These are phyloP conservation scores for Ametastegia equiseti DNA, from an alignment of 2,888 invertebrate genomes.

Conservation along the genomic window DNA sequence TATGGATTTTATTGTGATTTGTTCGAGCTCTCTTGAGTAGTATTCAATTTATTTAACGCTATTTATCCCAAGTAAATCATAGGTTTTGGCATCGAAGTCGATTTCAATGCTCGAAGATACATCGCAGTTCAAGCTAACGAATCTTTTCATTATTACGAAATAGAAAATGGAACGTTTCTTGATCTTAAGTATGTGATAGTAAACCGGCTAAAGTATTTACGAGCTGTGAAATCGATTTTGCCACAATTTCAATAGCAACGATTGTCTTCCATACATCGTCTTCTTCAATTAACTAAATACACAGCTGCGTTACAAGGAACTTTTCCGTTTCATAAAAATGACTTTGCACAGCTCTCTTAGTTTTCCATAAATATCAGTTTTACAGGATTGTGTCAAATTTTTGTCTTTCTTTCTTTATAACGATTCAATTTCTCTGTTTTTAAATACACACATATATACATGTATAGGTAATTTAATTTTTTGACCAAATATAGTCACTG, in stretches of 20 bases:
- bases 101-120: neutral
- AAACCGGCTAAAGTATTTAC: neutral
- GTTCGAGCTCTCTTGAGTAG: slow-evolving; percentile 7
- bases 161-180: neutral
- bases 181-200: neutral
- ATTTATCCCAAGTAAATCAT: neutral
- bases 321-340: neutral
- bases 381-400: neutral
- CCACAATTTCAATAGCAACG: neutral
- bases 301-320: neutral
- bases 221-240: neutral
- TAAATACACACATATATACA: neutral
- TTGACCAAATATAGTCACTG: neutral
- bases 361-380: neutral
- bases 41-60: neutral
- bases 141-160: neutral
- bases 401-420: neutral
- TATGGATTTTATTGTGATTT: slow-evolving; percentile 30
- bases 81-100: no score
- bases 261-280: neutral
- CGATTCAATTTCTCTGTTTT: neutral
- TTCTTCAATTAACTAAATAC: neutral
- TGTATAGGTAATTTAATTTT: neutral
- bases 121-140: neutral
- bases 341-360: slow-evolving; percentile 16